Evolutionary conservation across 1,140 invertebrate species (phyloP).

Genomic region (Papilio polyxenes): DNA sequence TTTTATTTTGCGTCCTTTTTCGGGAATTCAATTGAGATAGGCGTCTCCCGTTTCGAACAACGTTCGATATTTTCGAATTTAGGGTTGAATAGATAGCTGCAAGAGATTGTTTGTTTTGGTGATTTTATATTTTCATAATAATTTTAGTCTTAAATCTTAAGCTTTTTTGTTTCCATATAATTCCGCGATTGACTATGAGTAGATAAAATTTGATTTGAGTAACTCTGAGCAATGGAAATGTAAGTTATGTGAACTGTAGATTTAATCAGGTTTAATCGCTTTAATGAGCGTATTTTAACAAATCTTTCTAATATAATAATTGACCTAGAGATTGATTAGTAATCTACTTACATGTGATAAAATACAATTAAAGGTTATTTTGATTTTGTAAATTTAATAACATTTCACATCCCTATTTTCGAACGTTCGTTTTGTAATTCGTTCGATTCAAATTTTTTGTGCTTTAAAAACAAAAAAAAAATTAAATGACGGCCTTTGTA

Average conservation of each 20-base stretch:
- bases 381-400: slow-evolving; percentile 13
- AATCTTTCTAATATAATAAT: no score
- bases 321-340: background rate
- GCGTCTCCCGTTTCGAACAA: slow-evolving; percentile 60
- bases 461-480: slow-evolving; percentile 66
- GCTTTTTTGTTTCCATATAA: background rate
- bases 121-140: background rate
- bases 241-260: no score
- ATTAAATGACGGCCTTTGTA: slow-evolving; percentile 71
- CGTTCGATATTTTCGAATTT: slow-evolving; percentile 65
- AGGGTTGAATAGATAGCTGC: slow-evolving; percentile 50
- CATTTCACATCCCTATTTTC: slow-evolving; percentile 53
- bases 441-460: slow-evolving; percentile 71
- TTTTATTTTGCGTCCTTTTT: slow-evolving; percentile 67
- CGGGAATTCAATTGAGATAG: slow-evolving; percentile 63
- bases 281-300: no score
- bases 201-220: no score
- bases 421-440: slow-evolving; percentile 69
- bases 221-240: no score
- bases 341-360: background rate
- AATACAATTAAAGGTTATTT: background rate
- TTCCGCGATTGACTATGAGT: background rate
- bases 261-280: no score
- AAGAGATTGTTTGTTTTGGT: slow-evolving; percentile 21
- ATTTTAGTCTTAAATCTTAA: background rate